A percentile compares a stretch with the other conserved stretches of the same genome.
phyloP scores from a whole-genome alignment of 2,797 vertebrate genomes.

The Coregonus sp. region DNA sequence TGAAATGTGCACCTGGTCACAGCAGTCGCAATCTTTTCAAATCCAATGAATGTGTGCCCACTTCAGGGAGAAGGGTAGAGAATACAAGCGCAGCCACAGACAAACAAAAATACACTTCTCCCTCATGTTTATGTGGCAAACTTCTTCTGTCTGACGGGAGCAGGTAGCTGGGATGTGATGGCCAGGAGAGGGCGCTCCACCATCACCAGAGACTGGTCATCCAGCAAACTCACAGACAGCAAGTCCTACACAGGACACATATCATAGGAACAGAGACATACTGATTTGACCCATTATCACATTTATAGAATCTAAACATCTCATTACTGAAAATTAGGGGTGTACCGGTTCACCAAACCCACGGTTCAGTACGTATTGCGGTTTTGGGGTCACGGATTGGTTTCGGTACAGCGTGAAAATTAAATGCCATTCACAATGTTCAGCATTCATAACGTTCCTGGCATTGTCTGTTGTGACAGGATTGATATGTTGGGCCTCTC shows the following conservation, averaged over 20 bases:
- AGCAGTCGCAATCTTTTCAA: not conserved
- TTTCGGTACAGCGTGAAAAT: too few species aligned
- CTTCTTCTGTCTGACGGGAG: conserved; percentile 89
- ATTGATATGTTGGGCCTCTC: too few species aligned
- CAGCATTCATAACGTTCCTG: too few species aligned
- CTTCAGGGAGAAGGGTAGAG: not conserved
- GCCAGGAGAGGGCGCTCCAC: conserved; percentile 89
- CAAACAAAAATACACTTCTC: conserved; percentile 11
- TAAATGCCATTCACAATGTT: too few species aligned
- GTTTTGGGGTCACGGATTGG: too few species aligned
- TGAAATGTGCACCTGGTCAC: not conserved
- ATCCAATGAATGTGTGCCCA: not conserved
- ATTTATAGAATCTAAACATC: not conserved
- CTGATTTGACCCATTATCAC: not conserved
- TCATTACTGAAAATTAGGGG: not conserved
- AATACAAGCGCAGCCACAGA: not conserved
- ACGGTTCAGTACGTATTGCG: too few species aligned
- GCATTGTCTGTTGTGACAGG: too few species aligned
- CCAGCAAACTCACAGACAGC: conserved; percentile 81
- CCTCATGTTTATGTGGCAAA: conserved; percentile 84
- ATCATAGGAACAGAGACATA: not conserved
- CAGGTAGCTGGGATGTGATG: conserved; percentile 84
- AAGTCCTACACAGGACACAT: conserved; percentile 75
- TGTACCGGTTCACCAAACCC: too few species aligned
- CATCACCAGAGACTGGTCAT: conserved; percentile 85